Evolutionary conservation across 2,113 vertebrate genomes (phyloP), one percentile per base, ranked within the genome.

Genomic region (Poecile atricapillus): DNA sequence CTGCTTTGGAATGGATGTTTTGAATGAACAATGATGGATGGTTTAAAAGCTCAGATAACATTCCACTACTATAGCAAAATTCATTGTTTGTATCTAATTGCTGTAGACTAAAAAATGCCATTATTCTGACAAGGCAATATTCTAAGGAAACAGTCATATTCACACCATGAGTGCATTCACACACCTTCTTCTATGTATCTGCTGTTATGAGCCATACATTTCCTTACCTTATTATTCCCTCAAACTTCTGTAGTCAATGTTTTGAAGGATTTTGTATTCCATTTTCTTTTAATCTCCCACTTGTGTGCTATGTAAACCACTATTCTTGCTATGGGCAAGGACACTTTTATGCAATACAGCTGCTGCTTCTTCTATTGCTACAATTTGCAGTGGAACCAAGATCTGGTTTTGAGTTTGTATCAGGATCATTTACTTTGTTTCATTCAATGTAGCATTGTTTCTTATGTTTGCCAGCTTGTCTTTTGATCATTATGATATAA

Each of bases 401-500:
- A 50, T 50, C 85, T 85, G 30, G 41, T 65, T 94, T 79, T 83
- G 67, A 77, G 56, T 85, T 94, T 76, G 24, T 24, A 75, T 56
- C 31, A 80, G 46, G 43, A 93, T 60, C 9, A 49, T 83, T 95
- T 87, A 20, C 47, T 87, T 88, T 94, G 43, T 89, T 92, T 90
- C 62, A n/a, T 87, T 96, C 78, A 83, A 14, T 43, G 65, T 16
- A 47, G 41, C 30, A 50, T 86, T 90, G n/a, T 77, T 93, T 94
- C 67, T 68, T 87, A 35, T 68, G 59, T 90, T 94, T 92, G 41
- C 41, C 28, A 90, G 56, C 22, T 83, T 71, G 49, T 75, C 83
- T 89, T 97, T 94, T 94, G 96, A 95, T 97, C 85, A 81, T 79
- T 77, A 70, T 62, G 74, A 78, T 52, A 70, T 63, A 94, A 93